Evolutionary conservation across 2,888 invertebrate species (phyloP), one percentile per base, ranked within the genome.

Genomic region (Enchytraeus crypticus): DNA sequence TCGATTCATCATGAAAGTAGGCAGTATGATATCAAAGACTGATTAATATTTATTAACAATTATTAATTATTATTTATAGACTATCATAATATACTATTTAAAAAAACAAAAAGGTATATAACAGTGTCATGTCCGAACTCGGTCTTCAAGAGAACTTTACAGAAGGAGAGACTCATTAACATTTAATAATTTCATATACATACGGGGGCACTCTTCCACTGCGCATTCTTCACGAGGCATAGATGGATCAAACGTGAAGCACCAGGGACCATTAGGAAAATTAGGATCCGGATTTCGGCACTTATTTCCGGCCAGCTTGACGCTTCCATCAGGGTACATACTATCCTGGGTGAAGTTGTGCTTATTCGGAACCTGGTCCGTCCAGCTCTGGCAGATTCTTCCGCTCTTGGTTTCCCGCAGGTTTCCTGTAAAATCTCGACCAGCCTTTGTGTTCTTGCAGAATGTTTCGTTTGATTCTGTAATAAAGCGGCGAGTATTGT

Each of bases 241-340:
- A 1, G 62, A 62, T 11, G 49, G 53, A 53, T 72, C 71, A 4
- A 71, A 70, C 4, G 73, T 72, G 69, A 77, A 84, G 66, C 85
- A 85, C 84, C 84, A 85, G 0, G 84, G 84, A 32, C 76, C 76
- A 68, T 67, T 74, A 49, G 70, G 63, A 69, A 77, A 72, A 3
- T 70, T 70, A n/a, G 72, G 70, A n/a, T 51, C 33, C 0, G 81
- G 82, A 72, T 84, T 84, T 57, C 84, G 77, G 68, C 85, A 85
- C 70, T 78, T 81, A 71, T 84, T 84, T 3, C 32, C 4, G 18
- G 53, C 53, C 0, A n/a, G 30, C 21, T 30, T 33, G 14, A 51
- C 32, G 11, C 32, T 26, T 2, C 3, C 53, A 30, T 51, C 53
- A 23, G 53, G 53, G 32, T 32, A 51, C 21, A 18, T 32, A 23